Conservation (phyloP, 2,113 vertebrate genomes). For the Apistogramma diplotaenia region DNA sequence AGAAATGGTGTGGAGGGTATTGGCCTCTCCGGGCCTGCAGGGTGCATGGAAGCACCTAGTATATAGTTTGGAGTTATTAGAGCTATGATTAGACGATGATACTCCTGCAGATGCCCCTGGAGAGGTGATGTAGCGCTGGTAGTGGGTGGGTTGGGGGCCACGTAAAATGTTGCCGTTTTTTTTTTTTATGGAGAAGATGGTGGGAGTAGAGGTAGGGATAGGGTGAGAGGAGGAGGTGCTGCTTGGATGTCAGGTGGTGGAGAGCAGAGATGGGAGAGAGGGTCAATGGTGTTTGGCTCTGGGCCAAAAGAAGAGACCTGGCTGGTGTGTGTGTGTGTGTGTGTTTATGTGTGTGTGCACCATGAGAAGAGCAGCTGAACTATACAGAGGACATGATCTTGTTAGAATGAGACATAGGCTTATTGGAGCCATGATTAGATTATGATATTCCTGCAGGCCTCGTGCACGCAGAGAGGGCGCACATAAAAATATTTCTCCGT, state of each 20-base stretch:
- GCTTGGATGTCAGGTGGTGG: constrained; percentile 33
- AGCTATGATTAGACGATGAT: constrained; percentile 51
- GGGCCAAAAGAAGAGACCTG: constrained; percentile 20
- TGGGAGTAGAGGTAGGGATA: neutral
- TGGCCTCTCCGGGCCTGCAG: constrained; percentile 33
- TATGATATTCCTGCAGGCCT: constrained; percentile 48
- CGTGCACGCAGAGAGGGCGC: neutral
- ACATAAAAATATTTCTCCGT: constrained; percentile 31
- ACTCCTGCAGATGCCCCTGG: constrained; percentile 21
- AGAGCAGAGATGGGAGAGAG: constrained; percentile 16
- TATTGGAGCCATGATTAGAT: constrained; percentile 49
- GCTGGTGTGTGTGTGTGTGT: neutral
- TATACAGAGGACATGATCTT: constrained; percentile 31
- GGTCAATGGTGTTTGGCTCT: constrained; percentile 7
- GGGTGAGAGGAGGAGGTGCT: constrained; percentile 25
- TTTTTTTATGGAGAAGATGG: constrained; percentile 25
- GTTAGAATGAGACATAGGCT: constrained; percentile 38
- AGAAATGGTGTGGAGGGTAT: constrained; percentile 7
- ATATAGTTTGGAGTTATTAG: constrained; percentile 49
- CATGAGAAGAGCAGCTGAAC: constrained; percentile 20
- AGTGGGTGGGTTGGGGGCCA: neutral
- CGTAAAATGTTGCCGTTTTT: constrained; percentile 25
- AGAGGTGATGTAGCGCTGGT: constrained; percentile 12
- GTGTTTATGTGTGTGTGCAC: neutral
- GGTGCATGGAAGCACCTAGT: constrained; percentile 21